Base-by-base conservation (phyloP, 1,140 invertebrate genomes). In the Araneus ventricosus region DNA sequence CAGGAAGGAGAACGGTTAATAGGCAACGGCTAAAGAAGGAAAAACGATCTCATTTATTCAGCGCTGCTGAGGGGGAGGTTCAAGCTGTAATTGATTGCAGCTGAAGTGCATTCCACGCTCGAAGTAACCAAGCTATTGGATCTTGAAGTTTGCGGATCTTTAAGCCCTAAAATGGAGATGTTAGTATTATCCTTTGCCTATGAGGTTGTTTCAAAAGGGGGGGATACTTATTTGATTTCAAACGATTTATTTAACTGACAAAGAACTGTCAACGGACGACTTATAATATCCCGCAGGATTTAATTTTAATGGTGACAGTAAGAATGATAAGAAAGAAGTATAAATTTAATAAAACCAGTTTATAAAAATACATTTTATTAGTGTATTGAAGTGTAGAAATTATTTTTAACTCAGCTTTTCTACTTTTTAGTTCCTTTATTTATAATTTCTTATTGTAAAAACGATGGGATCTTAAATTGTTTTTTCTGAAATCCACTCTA, bases 1-100 rank as follows among this genome's bases (percentile, higher is more conserved):
- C 24, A 67, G 63, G 63, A n/a, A 67, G 63, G 24, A n/a, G 27
- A 67, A 30, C 63, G 10, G 63, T n/a, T 67, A 67, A 67, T 67
- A 67, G 63, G 27, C 63, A 3, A 67, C 24, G n/a, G 24, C 8
- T 2, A n/a, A 67, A 67, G 63, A 67, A 67, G 63, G 63, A n/a
- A 67, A 67, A 30, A 67, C 7, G 63, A 3, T 67, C 63, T 67
- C 63, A 67, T 67, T 67, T 67, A 67, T 67, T 67, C 63, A 67
- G n/a, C 8, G 24, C 63, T n/a, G 27, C 63, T n/a, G 63, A 67
- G 27, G 63, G 63, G n/a, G 63, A 30, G 8, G 24, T 30, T 67
- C 63, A 67, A 27, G 63, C 27, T 7, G 63, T 67, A 67, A 67
- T 67, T 30, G 63, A 67, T 67, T 67, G 63, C 63, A 67, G 24